phyloP scores from a whole-genome alignment of 2,888 invertebrate species.

The Caradrina kadenii region DNA sequence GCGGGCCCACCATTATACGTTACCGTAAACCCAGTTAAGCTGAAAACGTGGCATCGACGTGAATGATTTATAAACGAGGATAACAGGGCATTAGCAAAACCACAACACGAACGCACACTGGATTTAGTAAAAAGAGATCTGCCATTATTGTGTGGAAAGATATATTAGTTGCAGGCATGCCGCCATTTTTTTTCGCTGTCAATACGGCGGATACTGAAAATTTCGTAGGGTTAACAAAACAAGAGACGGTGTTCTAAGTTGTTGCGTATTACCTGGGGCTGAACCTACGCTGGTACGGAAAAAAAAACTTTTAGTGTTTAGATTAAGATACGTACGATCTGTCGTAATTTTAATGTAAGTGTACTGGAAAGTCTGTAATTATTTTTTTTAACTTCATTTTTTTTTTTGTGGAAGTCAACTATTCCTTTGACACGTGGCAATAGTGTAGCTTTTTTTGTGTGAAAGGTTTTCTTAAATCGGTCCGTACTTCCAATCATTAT shows the following conservation, averaged over 20 bases:
- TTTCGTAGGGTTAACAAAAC: slow-evolving; percentile 46
- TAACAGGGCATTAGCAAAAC: slow-evolving; percentile 82
- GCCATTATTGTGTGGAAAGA: slow-evolving; percentile 76
- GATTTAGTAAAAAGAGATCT: slow-evolving; percentile 82
- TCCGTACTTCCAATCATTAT: too few species aligned
- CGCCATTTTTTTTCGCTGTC: slow-evolving; percentile 48
- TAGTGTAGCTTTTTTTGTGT: too few species aligned
- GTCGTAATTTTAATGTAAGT: too few species aligned
- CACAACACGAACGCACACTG: slow-evolving; percentile 81
- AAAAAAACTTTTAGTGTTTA: slow-evolving; percentile 21
- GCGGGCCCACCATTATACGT: slow-evolving; percentile 60
- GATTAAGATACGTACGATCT: not conserved
- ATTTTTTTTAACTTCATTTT: too few species aligned
- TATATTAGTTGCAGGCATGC: slow-evolving; percentile 69
- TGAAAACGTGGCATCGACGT: slow-evolving; percentile 79
- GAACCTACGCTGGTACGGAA: slow-evolving; percentile 4
- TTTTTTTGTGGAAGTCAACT: too few species aligned
- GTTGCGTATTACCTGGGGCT: slow-evolving; percentile 17
- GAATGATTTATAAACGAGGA: slow-evolving; percentile 86
- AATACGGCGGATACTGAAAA: slow-evolving; percentile 47
- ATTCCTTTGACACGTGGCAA: too few species aligned
- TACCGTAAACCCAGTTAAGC: slow-evolving; percentile 65
- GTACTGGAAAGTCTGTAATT: too few species aligned
- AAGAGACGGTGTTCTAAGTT: slow-evolving; percentile 19
- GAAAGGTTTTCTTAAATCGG: too few species aligned